These are phyloP conservation scores for Mola mola DNA, from an alignment of 2,113 vertebrate genomes.

Conservation along the genomic window DNA sequence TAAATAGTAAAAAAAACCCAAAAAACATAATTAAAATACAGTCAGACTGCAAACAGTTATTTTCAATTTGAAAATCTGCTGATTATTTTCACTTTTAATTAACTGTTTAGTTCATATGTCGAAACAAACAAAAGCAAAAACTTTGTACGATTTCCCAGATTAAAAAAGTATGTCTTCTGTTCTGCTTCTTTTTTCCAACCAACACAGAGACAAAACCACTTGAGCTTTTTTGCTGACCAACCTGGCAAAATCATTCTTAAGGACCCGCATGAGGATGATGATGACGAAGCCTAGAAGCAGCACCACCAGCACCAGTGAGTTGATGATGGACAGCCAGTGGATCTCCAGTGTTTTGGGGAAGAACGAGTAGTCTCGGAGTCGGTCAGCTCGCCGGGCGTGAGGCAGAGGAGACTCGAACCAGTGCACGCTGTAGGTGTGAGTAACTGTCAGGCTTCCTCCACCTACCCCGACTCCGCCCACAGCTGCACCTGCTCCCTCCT, in stretches of 20 bases:
- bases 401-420: conserved; percentile 87
- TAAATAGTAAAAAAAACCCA: not conserved
- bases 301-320: conserved; percentile 93
- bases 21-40: not conserved
- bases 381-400: conserved; percentile 82
- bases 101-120: no score
- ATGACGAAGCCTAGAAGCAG: conserved; percentile 92
- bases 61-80: no score
- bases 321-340: conserved; percentile 94
- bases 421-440: conserved; percentile 89
- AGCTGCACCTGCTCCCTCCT: conserved; percentile 78
- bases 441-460: conserved; percentile 74
- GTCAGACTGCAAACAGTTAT: no score
- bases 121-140: no score
- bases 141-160: no score
- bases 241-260: conserved; percentile 92
- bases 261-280: conserved; percentile 93
- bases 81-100: no score
- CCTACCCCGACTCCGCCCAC: conserved; percentile 69
- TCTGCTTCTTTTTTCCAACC: no score
- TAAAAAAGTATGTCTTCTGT: no score
- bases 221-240: conserved; percentile 28
- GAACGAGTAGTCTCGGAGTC: conserved; percentile 86
- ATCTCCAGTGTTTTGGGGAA: conserved; percentile 94
- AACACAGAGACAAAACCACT: no score